Evolutionary conservation across 2,888 invertebrate species (phyloP), one percentile per base, ranked within the genome.

Genomic region (Esperia sulphurella): DNA sequence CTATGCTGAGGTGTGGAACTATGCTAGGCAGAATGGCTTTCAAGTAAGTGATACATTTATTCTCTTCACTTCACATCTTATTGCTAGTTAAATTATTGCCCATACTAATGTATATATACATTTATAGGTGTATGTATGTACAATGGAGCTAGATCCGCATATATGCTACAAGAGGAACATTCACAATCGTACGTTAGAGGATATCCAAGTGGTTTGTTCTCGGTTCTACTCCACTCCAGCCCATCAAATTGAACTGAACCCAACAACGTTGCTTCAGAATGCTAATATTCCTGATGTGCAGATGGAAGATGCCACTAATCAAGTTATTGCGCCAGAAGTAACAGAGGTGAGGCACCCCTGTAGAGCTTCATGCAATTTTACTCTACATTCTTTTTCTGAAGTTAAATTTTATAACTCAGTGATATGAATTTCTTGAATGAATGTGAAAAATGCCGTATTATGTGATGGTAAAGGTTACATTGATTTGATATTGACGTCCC

Each of bases 1-100:
- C 65, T 96, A 96, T 72, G 95, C 95, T 49, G 96, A 97, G 71
- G 94, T 98, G 91, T 95, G 95, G 93, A 95, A 94, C 70, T 94
- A 93, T 78, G 95, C 97, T 1, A 95, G 96, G 73, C 94, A 94
- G 59, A 93, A 93, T 76, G 95, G 95, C 45, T 97, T 97, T 79
- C 95, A 96, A 92, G 97, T 96, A 70, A 47, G 73, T 65, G 35
- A 41, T 6, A 41, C 42, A 46, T 14, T 14, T 14, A 35, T 33
- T 14, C 37, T 30, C 28, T 35, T 31, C 10, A 4, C 1, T 31
- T 31, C 31, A 9, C 9, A n/a, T n/a, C n/a, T n/a, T n/a, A n/a
- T 31, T 9, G 31, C 8, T 9, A 31, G 31, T 31, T 30, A 8
- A 30, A 30, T 7, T 31, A 10, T 12, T n/a, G 6, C 37, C n/a